These are phyloP conservation scores for Gallinago stenura DNA, from an alignment of 2,797 vertebrate genomes.

Conservation along the genomic window DNA sequence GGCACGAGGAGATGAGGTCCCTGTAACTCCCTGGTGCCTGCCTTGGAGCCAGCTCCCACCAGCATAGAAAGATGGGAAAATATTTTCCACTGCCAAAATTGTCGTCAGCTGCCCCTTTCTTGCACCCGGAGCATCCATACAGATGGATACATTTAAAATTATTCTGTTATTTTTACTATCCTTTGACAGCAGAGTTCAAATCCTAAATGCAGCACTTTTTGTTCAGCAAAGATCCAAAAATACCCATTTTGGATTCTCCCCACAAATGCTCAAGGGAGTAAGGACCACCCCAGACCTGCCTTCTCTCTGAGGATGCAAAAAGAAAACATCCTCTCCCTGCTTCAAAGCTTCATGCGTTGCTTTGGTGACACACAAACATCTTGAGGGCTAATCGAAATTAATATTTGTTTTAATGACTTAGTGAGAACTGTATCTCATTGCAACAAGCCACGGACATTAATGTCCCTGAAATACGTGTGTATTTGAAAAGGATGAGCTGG, in stretches of 20 bases:
- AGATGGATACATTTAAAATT: background rate
- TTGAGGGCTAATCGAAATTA: background rate
- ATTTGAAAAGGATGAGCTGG: background rate
- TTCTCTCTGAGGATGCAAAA: background rate
- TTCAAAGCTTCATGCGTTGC: background rate
- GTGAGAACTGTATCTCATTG: background rate
- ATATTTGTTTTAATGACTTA: background rate
- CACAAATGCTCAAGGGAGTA: background rate
- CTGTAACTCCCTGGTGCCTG: background rate
- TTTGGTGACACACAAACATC: background rate
- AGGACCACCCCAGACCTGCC: background rate
- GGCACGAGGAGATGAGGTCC: background rate
- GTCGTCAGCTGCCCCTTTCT: background rate
- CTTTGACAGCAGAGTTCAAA: background rate
- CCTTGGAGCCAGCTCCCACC: background rate
- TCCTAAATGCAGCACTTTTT: background rate
- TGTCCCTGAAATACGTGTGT: accelerated
- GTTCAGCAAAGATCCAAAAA: background rate
- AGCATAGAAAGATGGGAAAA: background rate
- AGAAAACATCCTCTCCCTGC: background rate
- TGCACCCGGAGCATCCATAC: background rate
- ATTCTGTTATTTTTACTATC: background rate
- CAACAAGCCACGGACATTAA: background rate
- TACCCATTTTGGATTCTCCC: accelerated
- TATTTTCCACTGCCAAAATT: background rate